Conservation (phyloP, 2,797 vertebrate species). For the Acomys russatus region DNA sequence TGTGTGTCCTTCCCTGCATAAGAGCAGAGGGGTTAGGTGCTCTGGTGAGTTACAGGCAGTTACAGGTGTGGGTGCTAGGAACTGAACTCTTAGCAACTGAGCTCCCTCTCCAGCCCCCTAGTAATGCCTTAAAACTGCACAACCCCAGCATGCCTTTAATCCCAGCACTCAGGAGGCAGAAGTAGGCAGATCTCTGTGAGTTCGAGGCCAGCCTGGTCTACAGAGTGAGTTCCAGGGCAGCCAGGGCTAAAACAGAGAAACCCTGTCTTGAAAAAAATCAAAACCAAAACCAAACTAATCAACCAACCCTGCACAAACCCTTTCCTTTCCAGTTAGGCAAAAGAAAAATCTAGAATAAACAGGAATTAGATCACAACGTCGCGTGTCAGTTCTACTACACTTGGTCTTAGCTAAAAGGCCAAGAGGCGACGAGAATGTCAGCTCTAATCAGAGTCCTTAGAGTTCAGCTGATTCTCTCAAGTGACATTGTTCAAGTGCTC, state of each 20-base stretch:
- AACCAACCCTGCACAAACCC: neutral
- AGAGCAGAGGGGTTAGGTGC: no score
- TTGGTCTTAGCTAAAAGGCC: neutral
- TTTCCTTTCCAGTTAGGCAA: neutral
- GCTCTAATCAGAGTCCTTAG: neutral
- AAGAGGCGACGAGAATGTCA: neutral
- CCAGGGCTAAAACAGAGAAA: no score
- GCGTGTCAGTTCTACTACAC: neutral
- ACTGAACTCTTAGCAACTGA: neutral
- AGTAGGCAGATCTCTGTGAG: no score
- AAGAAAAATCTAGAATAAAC: conserved; percentile 20
- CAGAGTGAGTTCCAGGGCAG: no score
- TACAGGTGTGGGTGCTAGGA: neutral
- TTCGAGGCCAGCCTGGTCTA: no score
- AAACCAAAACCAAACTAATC: no score
- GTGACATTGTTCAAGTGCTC: neutral
- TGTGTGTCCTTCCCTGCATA: no score
- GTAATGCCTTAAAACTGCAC: neutral
- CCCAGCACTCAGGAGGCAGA: no score
- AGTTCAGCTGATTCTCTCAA: neutral
- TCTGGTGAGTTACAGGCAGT: neutral
- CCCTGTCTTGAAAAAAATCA: no score
- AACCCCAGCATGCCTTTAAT: neutral
- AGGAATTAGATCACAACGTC: neutral
- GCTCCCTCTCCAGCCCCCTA: neutral